Evolutionary conservation across 2,113 vertebrate genomes (phyloP).

Genomic region (Petrocephalus microphthalmus): DNA sequence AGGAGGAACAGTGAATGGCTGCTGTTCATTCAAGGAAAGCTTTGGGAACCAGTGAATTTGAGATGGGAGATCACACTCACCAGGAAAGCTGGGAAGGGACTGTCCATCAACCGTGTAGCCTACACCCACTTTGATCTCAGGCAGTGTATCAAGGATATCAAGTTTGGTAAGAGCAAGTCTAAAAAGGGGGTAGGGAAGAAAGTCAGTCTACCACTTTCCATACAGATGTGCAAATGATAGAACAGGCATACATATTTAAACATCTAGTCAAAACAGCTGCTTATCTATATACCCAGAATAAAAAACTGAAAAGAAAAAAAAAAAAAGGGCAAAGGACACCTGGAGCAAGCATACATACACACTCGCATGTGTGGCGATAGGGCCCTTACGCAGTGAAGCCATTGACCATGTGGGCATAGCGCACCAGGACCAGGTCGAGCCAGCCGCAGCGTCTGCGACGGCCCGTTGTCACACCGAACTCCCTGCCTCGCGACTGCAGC

Average conservation of each 20-base stretch:
- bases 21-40: background rate
- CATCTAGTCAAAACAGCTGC: background rate
- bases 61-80: constrained; percentile 37
- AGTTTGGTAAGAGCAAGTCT: constrained; percentile 70
- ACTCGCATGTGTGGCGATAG: background rate
- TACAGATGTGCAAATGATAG: background rate
- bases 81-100: constrained; percentile 65
- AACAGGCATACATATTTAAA: background rate
- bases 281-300: background rate
- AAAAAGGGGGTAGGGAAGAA: constrained; percentile 8
- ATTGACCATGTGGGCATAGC: constrained; percentile 75
- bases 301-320: background rate
- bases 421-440: constrained; percentile 69
- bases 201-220: background rate
- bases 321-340: background rate
- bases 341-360: background rate
- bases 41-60: background rate
- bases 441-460: constrained; percentile 81
- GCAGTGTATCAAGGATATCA: constrained; percentile 66
- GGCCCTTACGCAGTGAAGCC: constrained; percentile 68
- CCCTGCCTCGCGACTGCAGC: constrained; percentile 62
- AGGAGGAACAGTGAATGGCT: background rate
- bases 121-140: constrained; percentile 69
- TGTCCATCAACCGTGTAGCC: constrained; percentile 60
- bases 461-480: constrained; percentile 71